These are phyloP conservation scores for Laothoe populi DNA, from an alignment of 2,888 invertebrate genomes.

Conservation along the genomic window DNA sequence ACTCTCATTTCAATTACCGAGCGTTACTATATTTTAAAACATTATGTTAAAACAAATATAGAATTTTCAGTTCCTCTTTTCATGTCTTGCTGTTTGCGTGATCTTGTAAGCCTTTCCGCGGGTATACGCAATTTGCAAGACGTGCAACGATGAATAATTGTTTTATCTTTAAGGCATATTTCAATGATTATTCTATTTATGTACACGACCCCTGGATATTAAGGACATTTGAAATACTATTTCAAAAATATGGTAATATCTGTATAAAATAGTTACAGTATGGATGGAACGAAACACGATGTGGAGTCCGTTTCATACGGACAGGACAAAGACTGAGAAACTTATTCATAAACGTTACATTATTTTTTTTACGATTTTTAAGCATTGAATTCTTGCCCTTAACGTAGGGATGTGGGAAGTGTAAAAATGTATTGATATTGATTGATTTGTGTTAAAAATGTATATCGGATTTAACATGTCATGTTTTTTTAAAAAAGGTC, in stretches of 20 bases:
- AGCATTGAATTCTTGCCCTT: conserved; percentile 15
- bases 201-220: conserved; percentile 3
- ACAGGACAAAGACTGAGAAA: conserved; percentile 61
- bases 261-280: conserved; percentile 24
- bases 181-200: background rate
- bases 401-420: too few species aligned
- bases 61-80: background rate
- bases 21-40: conserved; percentile 19
- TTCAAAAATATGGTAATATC: conserved; percentile 10
- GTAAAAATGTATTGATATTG: too few species aligned
- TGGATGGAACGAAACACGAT: conserved; percentile 36
- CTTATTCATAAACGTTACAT: conserved; percentile 43
- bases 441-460: too few species aligned
- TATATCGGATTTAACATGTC: too few species aligned
- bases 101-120: too few species aligned
- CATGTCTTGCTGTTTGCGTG: too few species aligned
- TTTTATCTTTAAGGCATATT: too few species aligned
- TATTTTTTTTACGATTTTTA: conserved; percentile 11
- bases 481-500: too few species aligned
- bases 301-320: conserved; percentile 36
- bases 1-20: background rate
- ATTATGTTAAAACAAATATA: conserved; percentile 7
- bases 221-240: conserved; percentile 19
- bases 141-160: too few species aligned
- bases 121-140: too few species aligned